These are phyloP conservation scores for Leptopilina syphax DNA, from an alignment of 2,888 invertebrate species.

Conservation along the genomic window DNA sequence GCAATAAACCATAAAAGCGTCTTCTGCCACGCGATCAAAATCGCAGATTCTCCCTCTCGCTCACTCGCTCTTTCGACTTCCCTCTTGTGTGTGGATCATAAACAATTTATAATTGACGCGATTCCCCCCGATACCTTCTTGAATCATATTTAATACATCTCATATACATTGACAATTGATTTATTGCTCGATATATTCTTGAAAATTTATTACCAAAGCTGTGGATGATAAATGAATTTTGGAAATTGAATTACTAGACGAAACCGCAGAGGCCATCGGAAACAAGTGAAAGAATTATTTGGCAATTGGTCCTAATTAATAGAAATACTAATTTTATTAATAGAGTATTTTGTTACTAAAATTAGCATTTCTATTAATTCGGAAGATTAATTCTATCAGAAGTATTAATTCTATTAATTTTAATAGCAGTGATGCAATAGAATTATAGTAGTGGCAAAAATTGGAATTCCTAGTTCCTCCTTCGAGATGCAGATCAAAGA, in stretches of 20 bases:
- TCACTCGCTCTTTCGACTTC: conserved; percentile 41
- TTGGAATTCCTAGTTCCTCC: conserved; percentile 6
- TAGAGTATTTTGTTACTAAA: no score
- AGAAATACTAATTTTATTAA: no score
- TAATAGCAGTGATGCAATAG: no score
- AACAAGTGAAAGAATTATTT: no score
- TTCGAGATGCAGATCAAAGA: conserved; percentile 66
- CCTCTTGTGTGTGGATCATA: conserved; percentile 63
- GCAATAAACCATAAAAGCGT: conserved; percentile 7
- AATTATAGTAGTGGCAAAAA: background rate
- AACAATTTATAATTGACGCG: conserved; percentile 75
- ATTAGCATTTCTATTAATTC: no score
- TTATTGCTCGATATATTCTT: conserved; percentile 16
- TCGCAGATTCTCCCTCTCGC: conserved; percentile 46
- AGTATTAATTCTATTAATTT: no score
- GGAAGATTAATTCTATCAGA: no score
- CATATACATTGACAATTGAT: conserved; percentile 29
- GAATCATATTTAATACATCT: conserved; percentile 28
- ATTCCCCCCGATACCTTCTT: conserved; percentile 57
- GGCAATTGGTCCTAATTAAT: no score
- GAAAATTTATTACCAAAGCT: background rate
- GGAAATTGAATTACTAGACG: conserved; percentile 1
- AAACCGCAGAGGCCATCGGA: background rate
- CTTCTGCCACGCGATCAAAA: conserved; percentile 52
- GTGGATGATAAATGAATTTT: conserved; percentile 1